Conservation (phyloP, 2,113 vertebrate genomes). For the Zosterops lateralis region DNA sequence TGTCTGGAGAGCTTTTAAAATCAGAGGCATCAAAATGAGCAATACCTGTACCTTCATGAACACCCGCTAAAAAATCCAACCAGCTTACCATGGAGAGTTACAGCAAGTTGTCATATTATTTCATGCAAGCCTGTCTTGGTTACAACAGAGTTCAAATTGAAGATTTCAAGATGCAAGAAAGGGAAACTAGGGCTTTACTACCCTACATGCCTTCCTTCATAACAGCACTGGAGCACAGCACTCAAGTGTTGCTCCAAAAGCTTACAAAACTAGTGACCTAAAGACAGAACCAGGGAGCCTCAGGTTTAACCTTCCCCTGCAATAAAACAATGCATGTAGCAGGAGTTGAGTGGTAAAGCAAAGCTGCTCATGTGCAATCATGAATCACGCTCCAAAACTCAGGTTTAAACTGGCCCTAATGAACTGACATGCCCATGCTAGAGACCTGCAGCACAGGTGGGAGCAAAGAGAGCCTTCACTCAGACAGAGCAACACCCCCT, state of each 20-base stretch:
- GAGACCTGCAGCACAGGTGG: not conserved
- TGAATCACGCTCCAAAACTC: not conserved
- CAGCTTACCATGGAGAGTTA: not conserved
- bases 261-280: not conserved
- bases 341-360: not conserved
- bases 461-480: accelerated
- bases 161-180: not conserved
- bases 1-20: constrained; percentile 44
- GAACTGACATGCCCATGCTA: not conserved
- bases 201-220: not conserved
- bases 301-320: not conserved
- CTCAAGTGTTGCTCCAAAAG: not conserved
- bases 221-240: not conserved
- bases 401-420: not conserved
- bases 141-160: not conserved
- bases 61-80: constrained; percentile 16
- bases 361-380: not conserved
- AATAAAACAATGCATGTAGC: not conserved
- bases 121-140: not conserved
- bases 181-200: not conserved
- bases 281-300: not conserved
- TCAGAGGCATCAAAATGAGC: constrained; percentile 42
- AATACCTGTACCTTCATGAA: constrained; percentile 44
- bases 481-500: not conserved
- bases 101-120: not conserved